These are phyloP conservation scores for Tachysurus vachellii DNA, from an alignment of 2,113 vertebrate genomes.

Conservation along the genomic window DNA sequence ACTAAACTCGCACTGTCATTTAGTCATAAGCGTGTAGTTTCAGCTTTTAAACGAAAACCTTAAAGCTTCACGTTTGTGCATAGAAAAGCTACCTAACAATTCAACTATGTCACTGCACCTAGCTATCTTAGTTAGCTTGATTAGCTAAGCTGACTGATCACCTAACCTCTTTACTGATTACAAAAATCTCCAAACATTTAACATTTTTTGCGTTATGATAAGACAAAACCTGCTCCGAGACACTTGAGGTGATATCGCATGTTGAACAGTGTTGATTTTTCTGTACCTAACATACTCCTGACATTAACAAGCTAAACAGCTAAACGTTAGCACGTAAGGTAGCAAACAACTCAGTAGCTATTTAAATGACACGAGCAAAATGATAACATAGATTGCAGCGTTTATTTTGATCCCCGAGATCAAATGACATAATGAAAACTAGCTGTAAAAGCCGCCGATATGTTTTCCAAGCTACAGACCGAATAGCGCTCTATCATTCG, in stretches of 20 bases:
- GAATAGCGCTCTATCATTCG: conserved; percentile 37
- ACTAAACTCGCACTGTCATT: not conserved
- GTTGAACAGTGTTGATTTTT: not conserved
- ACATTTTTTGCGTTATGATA: no score
- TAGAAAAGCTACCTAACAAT: not conserved
- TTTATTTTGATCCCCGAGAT: no score
- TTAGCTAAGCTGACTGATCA: not conserved
- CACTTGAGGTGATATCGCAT: not conserved
- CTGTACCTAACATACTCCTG: not conserved
- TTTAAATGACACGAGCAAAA: not conserved
- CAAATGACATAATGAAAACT: not conserved
- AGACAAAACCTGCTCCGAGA: not conserved
- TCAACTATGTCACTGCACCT: not conserved
- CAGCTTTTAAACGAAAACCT: not conserved
- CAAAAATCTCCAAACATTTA: not conserved
- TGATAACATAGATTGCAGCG: not conserved
- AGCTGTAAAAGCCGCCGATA: not conserved
- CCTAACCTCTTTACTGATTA: no score
- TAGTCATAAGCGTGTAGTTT: not conserved
- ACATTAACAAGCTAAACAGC: conserved; percentile 21
- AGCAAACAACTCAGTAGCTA: not conserved
- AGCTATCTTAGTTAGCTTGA: conserved; percentile 14
- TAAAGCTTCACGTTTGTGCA: not conserved
- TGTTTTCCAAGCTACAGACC: not conserved
- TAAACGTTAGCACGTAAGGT: not conserved